Base-by-base conservation (phyloP, 2,113 vertebrate genomes). In the Megaceryle maxima region DNA sequence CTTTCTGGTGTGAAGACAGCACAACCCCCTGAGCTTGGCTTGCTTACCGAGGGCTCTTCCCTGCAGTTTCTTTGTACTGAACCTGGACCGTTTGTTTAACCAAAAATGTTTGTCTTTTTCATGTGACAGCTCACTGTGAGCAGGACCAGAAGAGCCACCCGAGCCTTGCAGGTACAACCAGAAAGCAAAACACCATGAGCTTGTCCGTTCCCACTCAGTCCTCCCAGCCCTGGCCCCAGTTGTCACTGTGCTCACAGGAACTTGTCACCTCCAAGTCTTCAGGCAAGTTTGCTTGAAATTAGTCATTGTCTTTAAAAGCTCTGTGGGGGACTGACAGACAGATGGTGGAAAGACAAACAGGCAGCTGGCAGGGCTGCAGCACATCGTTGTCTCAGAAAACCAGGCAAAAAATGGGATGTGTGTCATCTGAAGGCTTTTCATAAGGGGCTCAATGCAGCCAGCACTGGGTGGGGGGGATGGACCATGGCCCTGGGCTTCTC, bases 211-310 rank as follows among this genome's bases (percentile, higher is more conserved):
- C n/a, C 5, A 1, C 37, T 14, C 26, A 24, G 13, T 66, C 2
- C 14, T 15, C 33, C 22, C 8, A 41, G 35, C 28, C 33, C 64
- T 2, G 1, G 10, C 75, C 70, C 56, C 4, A 0, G 13, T 5
- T 73, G 28, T 22, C 15, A 3, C 20, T 31, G 25, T 39, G 55
- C 41, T 64, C 2, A 2, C 16, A 57, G 50, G 33, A 90, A n/a
- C 9, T 33, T 81, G 44, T n/a, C 50, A 57, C 24, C 59, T 83
- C 37, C 3, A 1, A 70, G 33, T 17, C 55, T 63, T 62, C 0
- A 2, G 59, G 55, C 53, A 86, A 77, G 37, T 70, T 92, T 33
- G 25, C 50, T 41, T 80, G 60, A 57, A 74, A 63, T 86, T 4
- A 74, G 6, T 67, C 29, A 19, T 53, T 1, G 4, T 17, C n/a